These are phyloP conservation scores for Apodemia hepburni DNA, from an alignment of 2,888 invertebrate genomes.

Conservation along the genomic window DNA sequence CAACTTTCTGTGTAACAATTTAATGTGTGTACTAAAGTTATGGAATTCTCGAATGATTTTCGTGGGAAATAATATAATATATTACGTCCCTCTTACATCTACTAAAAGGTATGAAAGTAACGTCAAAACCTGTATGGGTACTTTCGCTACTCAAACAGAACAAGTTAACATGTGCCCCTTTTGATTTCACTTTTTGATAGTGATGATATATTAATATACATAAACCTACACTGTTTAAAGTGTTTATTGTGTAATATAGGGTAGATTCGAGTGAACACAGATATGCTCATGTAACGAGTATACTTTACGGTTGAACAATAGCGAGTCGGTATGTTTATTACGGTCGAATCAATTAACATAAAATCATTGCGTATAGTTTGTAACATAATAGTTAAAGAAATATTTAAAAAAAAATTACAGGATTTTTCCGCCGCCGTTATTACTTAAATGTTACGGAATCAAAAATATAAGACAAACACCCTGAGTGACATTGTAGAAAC, in stretches of 20 bases:
- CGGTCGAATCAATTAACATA: constrained; percentile 33
- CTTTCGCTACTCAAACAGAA: constrained; percentile 69
- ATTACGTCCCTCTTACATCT: constrained; percentile 19
- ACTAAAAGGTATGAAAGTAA: constrained; percentile 19
- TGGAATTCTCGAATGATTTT: background rate
- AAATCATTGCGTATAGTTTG: constrained; percentile 26
- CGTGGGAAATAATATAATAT: constrained; percentile 9
- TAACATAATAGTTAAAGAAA: background rate
- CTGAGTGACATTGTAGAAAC: too few relatives aligned
- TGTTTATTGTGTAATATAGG: constrained; percentile 28
- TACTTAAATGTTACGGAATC: too few relatives aligned
- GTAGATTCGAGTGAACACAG: constrained; percentile 32
- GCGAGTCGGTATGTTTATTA: constrained; percentile 22
- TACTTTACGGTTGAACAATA: constrained; percentile 16
- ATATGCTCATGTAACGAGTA: constrained; percentile 31
- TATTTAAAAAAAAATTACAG: too few relatives aligned
- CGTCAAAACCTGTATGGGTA: constrained; percentile 62
- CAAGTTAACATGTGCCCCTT: constrained; percentile 50
- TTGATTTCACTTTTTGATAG: constrained; percentile 69
- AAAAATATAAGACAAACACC: too few relatives aligned
- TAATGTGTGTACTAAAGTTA: background rate
- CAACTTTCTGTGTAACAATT: too few relatives aligned
- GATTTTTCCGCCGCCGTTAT: too few relatives aligned
- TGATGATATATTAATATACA: constrained; percentile 28
- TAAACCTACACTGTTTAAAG: constrained; percentile 24